phyloP scores from a whole-genome alignment of 2,797 vertebrate species.

The Lithobates pipiens region DNA sequence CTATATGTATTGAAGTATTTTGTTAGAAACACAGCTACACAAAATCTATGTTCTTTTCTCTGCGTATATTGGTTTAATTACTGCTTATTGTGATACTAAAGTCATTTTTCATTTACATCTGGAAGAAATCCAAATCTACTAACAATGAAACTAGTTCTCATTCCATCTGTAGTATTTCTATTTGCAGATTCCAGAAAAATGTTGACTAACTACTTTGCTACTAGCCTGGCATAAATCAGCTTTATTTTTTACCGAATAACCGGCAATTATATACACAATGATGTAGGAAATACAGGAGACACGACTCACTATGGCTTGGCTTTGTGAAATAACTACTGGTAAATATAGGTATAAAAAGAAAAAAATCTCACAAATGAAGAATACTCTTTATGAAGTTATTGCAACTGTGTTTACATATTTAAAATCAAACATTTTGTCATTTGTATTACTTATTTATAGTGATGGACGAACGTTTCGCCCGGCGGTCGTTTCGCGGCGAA shows the following conservation, averaged over 20 bases:
- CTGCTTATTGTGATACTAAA: constrained; percentile 14
- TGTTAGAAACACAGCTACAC: constrained; percentile 18
- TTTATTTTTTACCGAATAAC: neutral
- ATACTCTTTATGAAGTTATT: no score
- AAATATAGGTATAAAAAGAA: neutral
- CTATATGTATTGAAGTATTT: neutral
- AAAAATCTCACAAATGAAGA: neutral
- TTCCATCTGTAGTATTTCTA: neutral
- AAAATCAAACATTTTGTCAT: no score
- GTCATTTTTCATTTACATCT: constrained; percentile 33
- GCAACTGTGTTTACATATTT: no score
- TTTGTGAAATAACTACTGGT: neutral
- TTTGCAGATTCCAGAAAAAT: neutral
- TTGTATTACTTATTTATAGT: no score
- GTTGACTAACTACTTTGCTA: neutral
- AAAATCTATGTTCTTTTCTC: constrained; percentile 36
- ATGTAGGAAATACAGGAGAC: neutral
- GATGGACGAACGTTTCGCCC: no score
- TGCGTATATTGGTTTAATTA: constrained; percentile 40
- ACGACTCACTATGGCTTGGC: neutral
- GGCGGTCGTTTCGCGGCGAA: no score
- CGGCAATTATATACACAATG: neutral
- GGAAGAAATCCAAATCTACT: constrained; percentile 19
- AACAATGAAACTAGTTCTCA: neutral
- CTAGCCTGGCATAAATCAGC: neutral